Evolutionary conservation across 2,888 invertebrate genomes (phyloP).

Genomic region (Lepeophtheirus nordmannii): DNA sequence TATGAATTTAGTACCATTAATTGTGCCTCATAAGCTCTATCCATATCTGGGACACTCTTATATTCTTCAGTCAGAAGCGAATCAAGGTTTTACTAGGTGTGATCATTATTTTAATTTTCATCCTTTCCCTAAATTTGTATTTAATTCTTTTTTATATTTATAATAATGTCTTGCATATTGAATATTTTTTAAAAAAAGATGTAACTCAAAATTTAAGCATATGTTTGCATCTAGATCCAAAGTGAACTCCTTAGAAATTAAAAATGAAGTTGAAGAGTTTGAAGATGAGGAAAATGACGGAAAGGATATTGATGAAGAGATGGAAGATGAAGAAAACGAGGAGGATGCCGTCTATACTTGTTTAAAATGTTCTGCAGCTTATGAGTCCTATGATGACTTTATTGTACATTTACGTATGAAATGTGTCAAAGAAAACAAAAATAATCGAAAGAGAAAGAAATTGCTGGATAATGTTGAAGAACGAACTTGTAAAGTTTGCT

Average conservation of each 20-base stretch:
- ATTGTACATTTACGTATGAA: not conserved
- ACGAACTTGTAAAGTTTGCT: not conserved
- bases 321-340: not conserved
- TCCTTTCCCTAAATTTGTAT: too few relatives aligned
- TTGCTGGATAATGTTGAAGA: not conserved
- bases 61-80: not conserved
- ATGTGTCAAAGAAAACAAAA: not conserved
- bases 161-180: too few relatives aligned
- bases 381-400: not conserved
- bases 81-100: not conserved
- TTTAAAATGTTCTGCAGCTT: not conserved
- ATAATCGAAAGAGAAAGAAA: not conserved
- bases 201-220: too few relatives aligned
- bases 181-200: too few relatives aligned
- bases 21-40: not conserved
- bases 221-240: too few relatives aligned
- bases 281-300: not conserved
- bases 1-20: not conserved
- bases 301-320: not conserved
- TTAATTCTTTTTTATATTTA: too few relatives aligned
- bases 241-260: too few relatives aligned
- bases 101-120: not conserved
- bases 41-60: not conserved
- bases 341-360: not conserved
- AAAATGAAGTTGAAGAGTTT: not conserved